phyloP scores from a whole-genome alignment of 1,140 invertebrate species.

The Diachasmimorpha longicaudata region DNA sequence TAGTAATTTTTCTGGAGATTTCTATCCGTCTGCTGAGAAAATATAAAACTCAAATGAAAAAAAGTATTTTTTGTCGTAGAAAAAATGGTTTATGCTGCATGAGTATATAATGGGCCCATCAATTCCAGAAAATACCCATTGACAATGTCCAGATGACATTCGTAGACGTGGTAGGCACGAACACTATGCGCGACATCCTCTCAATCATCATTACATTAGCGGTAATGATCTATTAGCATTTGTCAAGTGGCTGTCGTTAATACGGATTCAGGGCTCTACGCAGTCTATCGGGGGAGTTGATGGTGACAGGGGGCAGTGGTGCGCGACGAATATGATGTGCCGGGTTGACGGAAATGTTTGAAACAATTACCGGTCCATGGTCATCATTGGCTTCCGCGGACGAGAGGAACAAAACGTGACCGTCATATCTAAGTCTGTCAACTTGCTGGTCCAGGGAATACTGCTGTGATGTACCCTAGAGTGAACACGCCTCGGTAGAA shows the following conservation, averaged over 20 bases:
- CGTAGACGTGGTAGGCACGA: conserved; percentile 18
- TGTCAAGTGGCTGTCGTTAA: conserved; percentile 53
- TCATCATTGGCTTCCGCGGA: conserved; percentile 36
- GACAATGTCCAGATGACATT: neutral
- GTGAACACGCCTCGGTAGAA: conserved; percentile 14
- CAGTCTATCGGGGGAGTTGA: conserved; percentile 38
- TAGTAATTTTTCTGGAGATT: no score
- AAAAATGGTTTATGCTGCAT: no score
- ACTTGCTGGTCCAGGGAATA: neutral
- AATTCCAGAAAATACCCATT: neutral
- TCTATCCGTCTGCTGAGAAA: no score
- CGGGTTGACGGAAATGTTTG: conserved; percentile 40
- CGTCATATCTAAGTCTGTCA: conserved; percentile 31
- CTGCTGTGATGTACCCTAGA: neutral
- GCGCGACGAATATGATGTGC: conserved; percentile 10
- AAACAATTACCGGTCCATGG: conserved; percentile 44
- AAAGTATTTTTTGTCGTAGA: no score
- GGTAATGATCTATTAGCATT: conserved; percentile 55
- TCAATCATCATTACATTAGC: conserved; percentile 56
- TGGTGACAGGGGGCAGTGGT: conserved; percentile 20
- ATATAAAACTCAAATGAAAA: no score
- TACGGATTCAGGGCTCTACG: conserved; percentile 36
- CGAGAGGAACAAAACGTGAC: conserved; percentile 40
- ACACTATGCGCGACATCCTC: conserved; percentile 45
- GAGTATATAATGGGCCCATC: neutral